phyloP scores from a whole-genome alignment of 2,888 invertebrate species.

The Oligia strigilis region DNA sequence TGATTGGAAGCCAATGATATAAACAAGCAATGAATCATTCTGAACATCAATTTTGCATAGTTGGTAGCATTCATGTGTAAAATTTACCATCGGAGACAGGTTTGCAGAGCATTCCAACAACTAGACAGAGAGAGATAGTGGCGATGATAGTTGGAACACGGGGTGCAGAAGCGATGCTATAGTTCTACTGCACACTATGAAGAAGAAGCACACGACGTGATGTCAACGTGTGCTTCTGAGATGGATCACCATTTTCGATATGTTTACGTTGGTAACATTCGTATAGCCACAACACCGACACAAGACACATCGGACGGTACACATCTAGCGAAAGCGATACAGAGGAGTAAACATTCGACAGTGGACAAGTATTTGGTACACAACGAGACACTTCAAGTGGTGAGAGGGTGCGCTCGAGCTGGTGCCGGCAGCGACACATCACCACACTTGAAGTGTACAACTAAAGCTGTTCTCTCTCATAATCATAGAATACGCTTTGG shows the following conservation, averaged over 20 bases:
- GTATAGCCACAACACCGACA: constrained; percentile 83
- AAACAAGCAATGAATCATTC: constrained; percentile 79
- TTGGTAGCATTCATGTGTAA: constrained; percentile 76
- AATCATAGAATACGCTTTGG: constrained; percentile 81
- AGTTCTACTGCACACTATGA: constrained; percentile 72
- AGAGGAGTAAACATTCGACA: constrained; percentile 78
- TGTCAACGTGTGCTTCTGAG: constrained; percentile 69
- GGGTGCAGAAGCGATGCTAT: constrained; percentile 74
- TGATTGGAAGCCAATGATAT: constrained; percentile 78
- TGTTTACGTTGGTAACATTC: constrained; percentile 75
- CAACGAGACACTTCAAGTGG: constrained; percentile 70
- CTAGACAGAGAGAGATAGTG: constrained; percentile 68
- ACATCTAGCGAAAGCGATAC: constrained; percentile 84
- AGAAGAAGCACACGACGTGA: constrained; percentile 70
- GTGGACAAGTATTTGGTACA: constrained; percentile 61
- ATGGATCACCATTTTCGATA: constrained; percentile 84
- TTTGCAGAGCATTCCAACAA: constrained; percentile 70
- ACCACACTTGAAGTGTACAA: constrained; percentile 78
- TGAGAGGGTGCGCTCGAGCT: constrained; percentile 44
- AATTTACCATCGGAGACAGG: constrained; percentile 72
- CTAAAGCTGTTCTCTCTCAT: constrained; percentile 77
- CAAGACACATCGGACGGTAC: constrained; percentile 72
- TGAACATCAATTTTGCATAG: constrained; percentile 87
- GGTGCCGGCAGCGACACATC: constrained; percentile 45
- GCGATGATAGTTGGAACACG: constrained; percentile 64